Evolutionary conservation across 2,888 invertebrate genomes (phyloP).

Genomic region (Exephanes ischioxanthus): DNA sequence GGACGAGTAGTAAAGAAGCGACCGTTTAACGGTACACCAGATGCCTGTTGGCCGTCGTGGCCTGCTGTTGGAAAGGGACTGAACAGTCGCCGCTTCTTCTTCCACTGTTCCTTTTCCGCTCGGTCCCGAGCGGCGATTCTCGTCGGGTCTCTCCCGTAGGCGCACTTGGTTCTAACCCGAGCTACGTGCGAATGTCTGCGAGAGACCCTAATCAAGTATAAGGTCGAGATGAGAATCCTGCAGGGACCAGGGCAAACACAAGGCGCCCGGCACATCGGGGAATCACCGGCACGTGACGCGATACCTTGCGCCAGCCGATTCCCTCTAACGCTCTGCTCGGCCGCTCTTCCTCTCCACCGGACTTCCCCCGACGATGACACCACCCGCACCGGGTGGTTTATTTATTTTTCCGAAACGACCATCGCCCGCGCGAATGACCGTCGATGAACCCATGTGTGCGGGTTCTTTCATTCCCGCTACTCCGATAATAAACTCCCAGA

Average conservation of each 20-base stretch:
- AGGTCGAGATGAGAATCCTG: conserved; percentile 40
- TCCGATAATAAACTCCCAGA: conserved; percentile 62
- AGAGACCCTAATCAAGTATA: conserved; percentile 65
- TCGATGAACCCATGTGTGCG: conserved; percentile 29
- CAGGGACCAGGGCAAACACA: conserved; percentile 59
- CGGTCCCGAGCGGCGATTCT: neutral
- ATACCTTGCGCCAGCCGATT: conserved; percentile 53
- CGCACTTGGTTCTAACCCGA: conserved; percentile 54
- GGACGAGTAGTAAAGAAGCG: conserved; percentile 10
- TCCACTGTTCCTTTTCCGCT: conserved; percentile 30
- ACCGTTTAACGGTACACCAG: conserved; percentile 58
- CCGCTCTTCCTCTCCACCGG: neutral
- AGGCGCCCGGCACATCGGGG: conserved; percentile 31
- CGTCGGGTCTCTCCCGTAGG: conserved; percentile 12
- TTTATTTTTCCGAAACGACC: conserved; percentile 62
- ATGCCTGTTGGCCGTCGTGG: conserved; percentile 43
- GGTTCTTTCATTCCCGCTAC: conserved; percentile 49
- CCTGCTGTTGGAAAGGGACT: conserved; percentile 31
- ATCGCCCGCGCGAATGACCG: conserved; percentile 41
- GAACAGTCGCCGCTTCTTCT: conserved; percentile 22
- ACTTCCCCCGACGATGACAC: conserved; percentile 29
- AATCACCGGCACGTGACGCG: conserved; percentile 68
- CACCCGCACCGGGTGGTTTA: conserved; percentile 39
- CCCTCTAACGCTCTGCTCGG: conserved; percentile 22
- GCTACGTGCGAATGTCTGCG: conserved; percentile 63